Base-by-base conservation (phyloP, 2,113 vertebrate genomes). In the Cyanocitta stelleri region DNA sequence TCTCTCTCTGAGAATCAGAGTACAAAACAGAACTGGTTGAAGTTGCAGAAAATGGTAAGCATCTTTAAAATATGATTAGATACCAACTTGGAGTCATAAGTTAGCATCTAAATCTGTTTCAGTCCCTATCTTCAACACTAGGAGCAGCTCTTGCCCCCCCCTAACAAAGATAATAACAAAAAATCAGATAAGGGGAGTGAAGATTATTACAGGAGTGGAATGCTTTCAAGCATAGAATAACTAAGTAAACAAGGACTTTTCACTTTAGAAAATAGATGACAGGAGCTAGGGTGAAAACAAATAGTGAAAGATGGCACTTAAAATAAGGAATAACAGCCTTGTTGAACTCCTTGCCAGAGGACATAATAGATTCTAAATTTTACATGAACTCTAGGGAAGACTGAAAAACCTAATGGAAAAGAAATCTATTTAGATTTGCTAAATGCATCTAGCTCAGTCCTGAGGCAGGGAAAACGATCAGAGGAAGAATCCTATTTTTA, bases 341-440 rank as follows among this genome's bases (percentile, higher is more conserved):
- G 63, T 77, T 93, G 76, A 82, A 80, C 67, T 92, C 59, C 63
- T 76, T 94, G 88, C 77, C 78, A 90, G 78, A 93, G 48, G 82
- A 85, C 62, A 83, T 74, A 80, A 91, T 43, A 84, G 83, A 74
- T 71, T 76, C 63, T 94, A 74, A 90, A 94, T 92, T 94, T 96
- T 93, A 88, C 92, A 92, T 84, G 46, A 55, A 68, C 79, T 92
- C 75, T 43, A 56, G 67, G 75, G 82, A 90, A 76, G 55, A 41
- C 62, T 55, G 78, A 74, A 87, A 67, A 79, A 64, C 9, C 6
- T 82, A 92, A 93, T 85, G 71, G 90, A 95, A 87, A 91, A 87
- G 11, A 92, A 94, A 95, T 84, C 56, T 82, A 68, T 82, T 94
- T 91, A 92, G 54, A 77, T 94, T 96, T 90, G 54, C 67, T 94